Evolutionary conservation across 2,113 vertebrate species (phyloP).

Genomic region (Acrocephalus arundinaceus): DNA sequence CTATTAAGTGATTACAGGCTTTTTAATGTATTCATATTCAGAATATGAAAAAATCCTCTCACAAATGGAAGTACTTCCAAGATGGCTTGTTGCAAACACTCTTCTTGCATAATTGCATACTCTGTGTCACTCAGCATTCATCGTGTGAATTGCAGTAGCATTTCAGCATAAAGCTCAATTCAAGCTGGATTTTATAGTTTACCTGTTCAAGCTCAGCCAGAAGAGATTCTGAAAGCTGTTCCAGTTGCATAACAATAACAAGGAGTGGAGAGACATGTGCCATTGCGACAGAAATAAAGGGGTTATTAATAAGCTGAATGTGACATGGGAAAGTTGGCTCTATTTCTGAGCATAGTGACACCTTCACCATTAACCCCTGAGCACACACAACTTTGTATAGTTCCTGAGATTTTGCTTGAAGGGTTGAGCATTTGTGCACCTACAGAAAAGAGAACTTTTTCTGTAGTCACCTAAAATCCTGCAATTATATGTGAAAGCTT

Average conservation of each 20-base stretch:
- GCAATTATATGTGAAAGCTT: constrained; percentile 26
- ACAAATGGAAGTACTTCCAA: constrained; percentile 51
- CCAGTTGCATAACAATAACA: constrained; percentile 36
- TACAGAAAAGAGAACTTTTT: neutral
- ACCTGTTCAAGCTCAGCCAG: constrained; percentile 26
- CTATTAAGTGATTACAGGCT: constrained; percentile 57
- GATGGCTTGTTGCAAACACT: constrained; percentile 47
- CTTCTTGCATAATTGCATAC: constrained; percentile 41
- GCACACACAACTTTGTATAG: neutral
- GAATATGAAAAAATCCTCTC: constrained; percentile 34
- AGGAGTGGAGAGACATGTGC: constrained; percentile 26
- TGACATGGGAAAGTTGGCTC: neutral
- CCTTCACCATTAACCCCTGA: constrained; percentile 20
- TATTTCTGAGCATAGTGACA: constrained; percentile 23
- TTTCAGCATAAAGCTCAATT: neutral
- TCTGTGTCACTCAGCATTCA: constrained; percentile 37
- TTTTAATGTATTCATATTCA: constrained; percentile 46
- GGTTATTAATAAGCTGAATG: constrained; percentile 46
- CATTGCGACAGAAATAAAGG: constrained; percentile 33
- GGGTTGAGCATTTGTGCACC: neutral
- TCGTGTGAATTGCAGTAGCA: constrained; percentile 4
- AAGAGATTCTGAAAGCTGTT: neutral
- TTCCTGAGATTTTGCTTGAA: neutral
- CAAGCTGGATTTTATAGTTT: constrained; percentile 20
- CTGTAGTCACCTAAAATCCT: constrained; percentile 29